Evolutionary conservation across 2,113 vertebrate genomes (phyloP).

Genomic region (Dunckerocampus dactyliophorus): DNA sequence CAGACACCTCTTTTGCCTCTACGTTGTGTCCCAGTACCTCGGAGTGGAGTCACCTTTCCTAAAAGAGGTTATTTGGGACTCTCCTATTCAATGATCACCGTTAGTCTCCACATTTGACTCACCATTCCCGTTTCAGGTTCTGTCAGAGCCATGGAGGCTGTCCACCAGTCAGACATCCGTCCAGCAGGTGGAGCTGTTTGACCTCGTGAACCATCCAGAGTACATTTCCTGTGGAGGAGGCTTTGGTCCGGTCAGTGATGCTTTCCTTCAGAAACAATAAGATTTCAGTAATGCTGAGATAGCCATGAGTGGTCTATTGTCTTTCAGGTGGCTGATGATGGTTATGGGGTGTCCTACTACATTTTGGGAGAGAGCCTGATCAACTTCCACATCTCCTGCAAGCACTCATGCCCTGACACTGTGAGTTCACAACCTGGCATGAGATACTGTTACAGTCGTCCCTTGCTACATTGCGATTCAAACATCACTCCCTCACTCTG

Average conservation of each 20-base stretch:
- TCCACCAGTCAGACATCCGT: slow-evolving; percentile 85
- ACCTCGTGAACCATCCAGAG: slow-evolving; percentile 80
- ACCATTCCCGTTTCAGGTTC: slow-evolving; percentile 66
- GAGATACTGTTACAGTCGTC: background rate
- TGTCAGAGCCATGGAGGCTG: slow-evolving; percentile 82
- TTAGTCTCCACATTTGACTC: background rate
- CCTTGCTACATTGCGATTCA: too few relatives aligned
- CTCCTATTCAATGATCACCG: background rate
- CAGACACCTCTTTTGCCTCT: slow-evolving; percentile 86
- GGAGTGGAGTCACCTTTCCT: slow-evolving; percentile 78
- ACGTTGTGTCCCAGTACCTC: slow-evolving; percentile 79
- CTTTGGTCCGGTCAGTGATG: slow-evolving; percentile 84
- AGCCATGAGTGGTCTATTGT: background rate
- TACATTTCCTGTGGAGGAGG: slow-evolving; percentile 86
- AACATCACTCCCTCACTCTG: too few relatives aligned
- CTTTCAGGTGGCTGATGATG: slow-evolving; percentile 81
- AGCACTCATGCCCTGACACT: slow-evolving; percentile 80
- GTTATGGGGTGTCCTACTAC: slow-evolving; percentile 85
- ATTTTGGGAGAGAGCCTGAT: slow-evolving; percentile 79
- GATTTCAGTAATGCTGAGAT: background rate
- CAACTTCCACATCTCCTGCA: slow-evolving; percentile 87
- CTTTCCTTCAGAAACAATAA: slow-evolving; percentile 1
- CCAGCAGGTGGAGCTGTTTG: slow-evolving; percentile 83
- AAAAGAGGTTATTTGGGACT: slow-evolving; percentile 67
- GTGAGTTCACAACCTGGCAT: slow-evolving; percentile 60